phyloP scores from a whole-genome alignment of 2,113 vertebrate species.

The Bambusicola thoracicus region DNA sequence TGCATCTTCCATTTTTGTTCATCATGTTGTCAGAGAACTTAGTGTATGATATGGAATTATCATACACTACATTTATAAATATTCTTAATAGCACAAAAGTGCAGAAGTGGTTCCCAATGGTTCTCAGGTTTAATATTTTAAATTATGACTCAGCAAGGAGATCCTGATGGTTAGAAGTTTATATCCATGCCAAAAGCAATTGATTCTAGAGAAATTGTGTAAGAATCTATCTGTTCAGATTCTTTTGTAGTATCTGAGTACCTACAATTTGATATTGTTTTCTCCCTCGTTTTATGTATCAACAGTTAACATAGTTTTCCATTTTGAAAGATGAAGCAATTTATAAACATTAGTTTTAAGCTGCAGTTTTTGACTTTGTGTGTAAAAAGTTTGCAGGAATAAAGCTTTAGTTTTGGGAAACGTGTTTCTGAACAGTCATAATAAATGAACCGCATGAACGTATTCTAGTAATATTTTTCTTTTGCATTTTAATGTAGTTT shows the following conservation, averaged over 20 bases:
- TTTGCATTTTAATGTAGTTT: not conserved
- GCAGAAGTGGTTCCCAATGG: not conserved
- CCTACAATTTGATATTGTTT: not conserved
- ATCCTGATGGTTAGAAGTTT: not conserved
- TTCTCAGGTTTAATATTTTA: not conserved
- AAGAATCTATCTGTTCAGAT: not conserved
- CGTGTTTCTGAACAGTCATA: not conserved
- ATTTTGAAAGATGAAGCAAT: not conserved
- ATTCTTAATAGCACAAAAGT: not conserved
- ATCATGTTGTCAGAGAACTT: slow-evolving; percentile 47
- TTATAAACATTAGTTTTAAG: not conserved
- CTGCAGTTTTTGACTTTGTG: not conserved
- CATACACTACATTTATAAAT: slow-evolving; percentile 29
- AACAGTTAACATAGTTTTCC: not conserved
- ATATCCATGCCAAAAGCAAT: not conserved
- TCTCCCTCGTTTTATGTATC: not conserved
- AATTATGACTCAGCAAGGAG: not conserved
- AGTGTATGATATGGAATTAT: slow-evolving; percentile 46
- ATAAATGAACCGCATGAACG: not conserved
- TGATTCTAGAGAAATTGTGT: not conserved
- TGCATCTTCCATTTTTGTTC: slow-evolving; percentile 62
- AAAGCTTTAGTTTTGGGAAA: not conserved
- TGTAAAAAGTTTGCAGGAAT: not conserved
- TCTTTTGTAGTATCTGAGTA: not conserved
- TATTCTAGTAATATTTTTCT: not conserved